Evolutionary conservation across 2,797 vertebrate genomes (phyloP), one percentile per base, ranked within the genome.

Genomic region (Kryptolebias ocellatus): DNA sequence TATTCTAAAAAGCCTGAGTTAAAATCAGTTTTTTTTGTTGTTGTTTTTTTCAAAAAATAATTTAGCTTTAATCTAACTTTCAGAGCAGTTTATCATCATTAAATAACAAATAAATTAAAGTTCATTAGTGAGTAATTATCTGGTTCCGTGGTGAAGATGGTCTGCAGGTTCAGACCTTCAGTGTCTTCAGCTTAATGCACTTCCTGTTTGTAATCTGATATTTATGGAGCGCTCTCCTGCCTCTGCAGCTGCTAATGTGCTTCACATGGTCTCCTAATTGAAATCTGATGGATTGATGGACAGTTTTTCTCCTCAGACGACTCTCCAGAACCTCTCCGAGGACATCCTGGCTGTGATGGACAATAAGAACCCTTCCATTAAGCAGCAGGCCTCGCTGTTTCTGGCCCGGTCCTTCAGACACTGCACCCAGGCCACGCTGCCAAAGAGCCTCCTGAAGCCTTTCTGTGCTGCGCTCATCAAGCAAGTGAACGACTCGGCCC

Each of bases 311-410:
- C 58, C 64, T 28, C 79, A 99, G 98, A 99, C 97, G 17, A 97
- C 95, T 2, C 83, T 99, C 17, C 97, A 98, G 88, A 99, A 95
- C 76, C 90, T 99, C 74, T 97, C 95, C 16, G 98, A 99, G 81
- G 98, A 99, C 86, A 77, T 99, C 60, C 89, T 99, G 85, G 92
- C 86, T 45, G 97, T 99, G 75, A 99, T 99, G 98, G 98, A 99
- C 88, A 99, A 98, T 87, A 99, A 99, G 92, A 99, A 99, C 70
- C 98, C 98, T 2, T 96, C 97, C 29, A 98, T 99, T 66, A 99
- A 99, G 85, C 97, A 99, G 53, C 98, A 99, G 88, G 95, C 98
- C 0, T 97, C 98, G 5, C 92, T 99, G 39, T 99, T 99, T 83
- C 94, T 99, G 83, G 96, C 97, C 49, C 95, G 98, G 87, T 96